These are phyloP conservation scores for Pterostichus madidus DNA, from an alignment of 2,888 invertebrate species.

Conservation along the genomic window DNA sequence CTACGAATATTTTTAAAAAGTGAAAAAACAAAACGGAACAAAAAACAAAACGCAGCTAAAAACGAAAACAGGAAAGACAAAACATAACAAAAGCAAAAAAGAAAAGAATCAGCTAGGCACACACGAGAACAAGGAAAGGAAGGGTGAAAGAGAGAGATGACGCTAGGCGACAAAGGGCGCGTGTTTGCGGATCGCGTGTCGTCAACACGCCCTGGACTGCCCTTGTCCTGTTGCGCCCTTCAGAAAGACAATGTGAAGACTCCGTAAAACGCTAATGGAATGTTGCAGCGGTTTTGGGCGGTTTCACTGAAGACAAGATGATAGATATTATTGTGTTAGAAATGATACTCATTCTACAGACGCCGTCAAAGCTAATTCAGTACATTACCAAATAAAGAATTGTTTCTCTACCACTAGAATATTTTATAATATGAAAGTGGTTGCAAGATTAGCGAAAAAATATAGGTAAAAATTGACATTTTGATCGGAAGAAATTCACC, in stretches of 20 bases:
- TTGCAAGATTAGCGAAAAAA: too few relatives aligned
- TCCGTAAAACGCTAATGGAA: slow-evolving; percentile 22
- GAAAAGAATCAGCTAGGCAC: background rate
- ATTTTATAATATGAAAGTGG: too few relatives aligned
- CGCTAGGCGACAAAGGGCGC: slow-evolving; percentile 31
- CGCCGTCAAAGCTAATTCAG: too few relatives aligned
- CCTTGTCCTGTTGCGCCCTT: slow-evolving; percentile 26
- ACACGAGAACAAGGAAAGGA: too few relatives aligned
- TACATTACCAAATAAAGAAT: too few relatives aligned
- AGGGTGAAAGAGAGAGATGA: slow-evolving; percentile 14
- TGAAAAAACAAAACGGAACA: slow-evolving; percentile 4
- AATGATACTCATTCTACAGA: too few relatives aligned
- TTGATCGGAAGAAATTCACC: too few relatives aligned
- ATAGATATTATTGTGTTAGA: slow-evolving; percentile 43
- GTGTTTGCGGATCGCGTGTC: slow-evolving; percentile 45
- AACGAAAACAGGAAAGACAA: slow-evolving; percentile 34
- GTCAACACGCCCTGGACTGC: slow-evolving; percentile 24
- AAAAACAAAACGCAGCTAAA: background rate
- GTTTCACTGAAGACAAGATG: background rate
- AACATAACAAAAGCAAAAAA: slow-evolving; percentile 41
- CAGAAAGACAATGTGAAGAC: slow-evolving; percentile 6
- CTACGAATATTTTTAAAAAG: slow-evolving; percentile 30
- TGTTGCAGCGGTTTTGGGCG: background rate
- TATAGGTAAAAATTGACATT: too few relatives aligned
- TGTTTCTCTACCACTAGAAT: too few relatives aligned